Percentiles rank a stretch among this genome's conserved stretches.
Evolutionary conservation across 2,797 vertebrate genomes (phyloP).

Genomic region (Lagorchestes hirsutus): DNA sequence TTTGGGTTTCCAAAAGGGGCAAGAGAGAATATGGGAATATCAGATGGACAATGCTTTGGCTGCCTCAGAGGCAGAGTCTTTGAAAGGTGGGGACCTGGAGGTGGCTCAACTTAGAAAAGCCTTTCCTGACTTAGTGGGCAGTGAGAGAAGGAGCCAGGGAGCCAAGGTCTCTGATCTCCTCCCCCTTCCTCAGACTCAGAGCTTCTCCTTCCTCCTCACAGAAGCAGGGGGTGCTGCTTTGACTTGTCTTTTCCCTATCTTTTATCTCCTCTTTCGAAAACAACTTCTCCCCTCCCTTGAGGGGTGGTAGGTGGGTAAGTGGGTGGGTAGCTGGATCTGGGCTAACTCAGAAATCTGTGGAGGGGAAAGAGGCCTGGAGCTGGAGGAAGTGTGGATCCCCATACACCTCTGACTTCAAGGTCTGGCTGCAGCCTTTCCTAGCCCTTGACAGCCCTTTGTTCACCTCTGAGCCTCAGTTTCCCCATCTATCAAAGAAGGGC

Average conservation of each 20-base stretch:
- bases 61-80: not conserved
- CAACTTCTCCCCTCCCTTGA: not conserved
- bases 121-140: not conserved
- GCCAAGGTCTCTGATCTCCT: not conserved
- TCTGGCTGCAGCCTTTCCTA: not conserved
- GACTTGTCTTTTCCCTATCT: not conserved
- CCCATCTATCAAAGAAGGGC: not conserved
- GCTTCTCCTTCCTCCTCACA: not conserved
- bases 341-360: not conserved
- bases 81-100: not conserved
- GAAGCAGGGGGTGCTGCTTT: not conserved
- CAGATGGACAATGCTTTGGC: not conserved
- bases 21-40: not conserved
- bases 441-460: not conserved
- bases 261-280: not conserved
- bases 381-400: not conserved
- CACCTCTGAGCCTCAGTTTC: not conserved
- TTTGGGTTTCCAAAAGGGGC: not conserved
- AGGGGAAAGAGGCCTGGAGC: not conserved
- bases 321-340: not conserved
- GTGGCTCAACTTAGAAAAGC: not conserved
- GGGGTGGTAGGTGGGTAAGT: not conserved
- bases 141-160: not conserved
- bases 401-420: not conserved
- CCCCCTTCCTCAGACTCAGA: not conserved